A percentile compares a stretch with the other conserved stretches of the same genome.
These are phyloP conservation scores for Pantherophis guttatus DNA, from an alignment of 2,113 vertebrate species.

Conservation along the genomic window DNA sequence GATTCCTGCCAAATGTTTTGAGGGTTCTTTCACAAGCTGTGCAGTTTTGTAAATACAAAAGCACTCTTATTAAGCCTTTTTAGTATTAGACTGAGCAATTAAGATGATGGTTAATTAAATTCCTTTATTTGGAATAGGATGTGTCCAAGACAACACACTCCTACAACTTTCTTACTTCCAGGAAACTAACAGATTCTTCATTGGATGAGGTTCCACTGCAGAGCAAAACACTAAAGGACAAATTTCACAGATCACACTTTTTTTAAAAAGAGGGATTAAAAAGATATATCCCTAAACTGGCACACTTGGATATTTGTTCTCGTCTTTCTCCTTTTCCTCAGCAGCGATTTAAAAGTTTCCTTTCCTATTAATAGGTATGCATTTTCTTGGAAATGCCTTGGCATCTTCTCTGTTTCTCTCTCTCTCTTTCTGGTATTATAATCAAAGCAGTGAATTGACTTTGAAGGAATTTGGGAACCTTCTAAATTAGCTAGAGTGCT, in stretches of 20 bases:
- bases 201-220: constrained; percentile 55
- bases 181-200: constrained; percentile 46
- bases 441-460: constrained; percentile 63
- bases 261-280: constrained; percentile 47
- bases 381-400: constrained; percentile 56
- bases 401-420: constrained; percentile 31
- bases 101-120: constrained; percentile 75
- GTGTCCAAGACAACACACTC: constrained; percentile 56
- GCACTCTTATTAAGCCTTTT: constrained; percentile 77
- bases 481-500: constrained; percentile 59
- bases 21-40: constrained; percentile 81
- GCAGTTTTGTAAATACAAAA: constrained; percentile 82
- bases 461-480: constrained; percentile 66
- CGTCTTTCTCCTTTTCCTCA: constrained; percentile 16
- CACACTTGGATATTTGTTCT: constrained; percentile 13
- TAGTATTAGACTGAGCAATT: constrained; percentile 75
- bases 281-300: constrained; percentile 24
- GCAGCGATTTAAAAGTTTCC: constrained; percentile 55
- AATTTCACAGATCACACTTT: constrained; percentile 34
- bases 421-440: constrained; percentile 58
- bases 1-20: constrained; percentile 83
- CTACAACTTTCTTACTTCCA: constrained; percentile 60
- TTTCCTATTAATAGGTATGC: constrained; percentile 59
- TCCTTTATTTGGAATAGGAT: constrained; percentile 69
- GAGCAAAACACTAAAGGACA: constrained; percentile 42